Evolutionary conservation across 2,888 invertebrate species (phyloP).

Genomic region (Clitarchus hookeri): DNA sequence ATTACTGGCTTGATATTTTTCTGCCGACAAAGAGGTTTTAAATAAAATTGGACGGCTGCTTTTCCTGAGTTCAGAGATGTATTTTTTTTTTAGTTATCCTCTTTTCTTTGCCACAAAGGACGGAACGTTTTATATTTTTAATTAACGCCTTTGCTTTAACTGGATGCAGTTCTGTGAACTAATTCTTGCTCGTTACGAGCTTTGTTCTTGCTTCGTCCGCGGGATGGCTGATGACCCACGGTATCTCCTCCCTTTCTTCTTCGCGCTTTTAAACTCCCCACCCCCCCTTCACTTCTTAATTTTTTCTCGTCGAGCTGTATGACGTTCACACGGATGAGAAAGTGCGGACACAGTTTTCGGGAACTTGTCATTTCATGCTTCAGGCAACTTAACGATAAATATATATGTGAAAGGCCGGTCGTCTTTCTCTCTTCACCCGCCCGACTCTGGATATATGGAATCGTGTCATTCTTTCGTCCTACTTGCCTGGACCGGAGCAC

Average conservation of each 20-base stretch:
- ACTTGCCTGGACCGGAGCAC: neutral
- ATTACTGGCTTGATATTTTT: neutral
- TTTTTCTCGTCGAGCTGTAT: neutral
- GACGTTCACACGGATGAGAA: neutral
- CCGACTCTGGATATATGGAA: neutral
- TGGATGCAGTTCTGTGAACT: neutral
- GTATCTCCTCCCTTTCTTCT: too few species aligned
- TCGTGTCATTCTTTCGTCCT: neutral
- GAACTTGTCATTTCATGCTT: constrained; percentile 14
- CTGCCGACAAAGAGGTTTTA: neutral
- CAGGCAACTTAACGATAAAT: neutral
- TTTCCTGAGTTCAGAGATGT: neutral
- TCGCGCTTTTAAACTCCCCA: neutral
- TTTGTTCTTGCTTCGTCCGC: neutral
- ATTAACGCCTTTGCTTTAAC: neutral
- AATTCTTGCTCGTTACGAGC: neutral
- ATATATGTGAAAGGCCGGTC: neutral
- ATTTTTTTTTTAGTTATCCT: neutral
- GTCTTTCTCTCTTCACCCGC: neutral
- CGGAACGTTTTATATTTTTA: neutral
- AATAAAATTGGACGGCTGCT: neutral
- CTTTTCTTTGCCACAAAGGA: neutral
- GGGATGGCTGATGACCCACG: neutral
- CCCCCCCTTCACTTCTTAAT: neutral
- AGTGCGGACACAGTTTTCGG: neutral